These are phyloP conservation scores for Tenthredo notha DNA, from an alignment of 2,888 invertebrate genomes.

Conservation along the genomic window DNA sequence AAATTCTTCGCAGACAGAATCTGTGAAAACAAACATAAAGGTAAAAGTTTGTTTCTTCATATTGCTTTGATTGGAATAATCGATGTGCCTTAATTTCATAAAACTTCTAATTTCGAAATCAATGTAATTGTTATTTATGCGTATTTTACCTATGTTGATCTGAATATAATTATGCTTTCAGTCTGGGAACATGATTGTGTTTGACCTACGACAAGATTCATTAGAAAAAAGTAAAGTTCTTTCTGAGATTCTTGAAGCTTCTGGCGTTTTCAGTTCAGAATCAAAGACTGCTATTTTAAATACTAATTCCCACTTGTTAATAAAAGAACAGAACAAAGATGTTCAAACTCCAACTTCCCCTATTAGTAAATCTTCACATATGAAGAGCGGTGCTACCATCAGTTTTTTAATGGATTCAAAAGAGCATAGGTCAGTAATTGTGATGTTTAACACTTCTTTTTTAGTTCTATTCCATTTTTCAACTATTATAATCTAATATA, in stretches of 20 bases:
- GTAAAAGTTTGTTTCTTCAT: slow-evolving; percentile 56
- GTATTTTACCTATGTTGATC: not conserved
- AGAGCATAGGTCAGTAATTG: slow-evolving; percentile 40
- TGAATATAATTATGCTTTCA: slow-evolving; percentile 58
- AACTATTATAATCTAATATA: not conserved
- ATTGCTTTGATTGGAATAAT: too few relatives aligned
- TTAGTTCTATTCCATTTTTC: not conserved
- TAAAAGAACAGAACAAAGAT: slow-evolving; percentile 54
- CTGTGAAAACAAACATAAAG: slow-evolving; percentile 63
- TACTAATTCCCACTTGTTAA: slow-evolving; percentile 42
- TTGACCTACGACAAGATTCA: slow-evolving; percentile 71
- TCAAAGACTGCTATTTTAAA: slow-evolving; percentile 61
- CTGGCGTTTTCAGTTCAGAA: slow-evolving; percentile 68
- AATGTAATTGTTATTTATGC: not conserved
- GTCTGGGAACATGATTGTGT: slow-evolving; percentile 71
- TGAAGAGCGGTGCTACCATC: slow-evolving; percentile 33
- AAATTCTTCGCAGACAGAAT: slow-evolving; percentile 63
- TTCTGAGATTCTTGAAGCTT: slow-evolving; percentile 71
- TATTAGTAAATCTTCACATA: slow-evolving; percentile 33
- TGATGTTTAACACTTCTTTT: not conserved
- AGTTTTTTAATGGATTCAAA: slow-evolving; percentile 51
- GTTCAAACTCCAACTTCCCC: slow-evolving; percentile 37
- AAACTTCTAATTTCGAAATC: not conserved
- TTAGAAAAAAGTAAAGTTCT: slow-evolving; percentile 69
- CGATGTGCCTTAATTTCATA: not conserved